Conservation (phyloP, 1,140 invertebrate genomes). For the Metopolophium dirhodum region DNA sequence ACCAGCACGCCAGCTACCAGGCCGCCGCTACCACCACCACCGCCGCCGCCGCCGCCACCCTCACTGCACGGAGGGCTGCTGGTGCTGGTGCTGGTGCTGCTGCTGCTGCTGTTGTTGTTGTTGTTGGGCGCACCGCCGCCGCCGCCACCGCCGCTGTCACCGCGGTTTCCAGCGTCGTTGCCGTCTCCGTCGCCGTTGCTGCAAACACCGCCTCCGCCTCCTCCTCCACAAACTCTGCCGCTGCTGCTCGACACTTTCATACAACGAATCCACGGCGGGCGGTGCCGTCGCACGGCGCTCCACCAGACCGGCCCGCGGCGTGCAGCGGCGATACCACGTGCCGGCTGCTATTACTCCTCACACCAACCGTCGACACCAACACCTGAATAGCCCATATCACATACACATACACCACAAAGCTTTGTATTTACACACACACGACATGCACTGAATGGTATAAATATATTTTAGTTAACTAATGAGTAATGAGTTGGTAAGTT, state of each 20-base stretch:
- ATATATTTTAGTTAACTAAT: neutral
- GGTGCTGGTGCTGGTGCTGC: constrained; percentile 67
- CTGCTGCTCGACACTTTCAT: constrained; percentile 60
- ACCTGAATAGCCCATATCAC: constrained; percentile 53
- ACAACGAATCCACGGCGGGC: constrained; percentile 57
- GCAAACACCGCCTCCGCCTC: constrained; percentile 65
- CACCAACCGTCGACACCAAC: constrained; percentile 52
- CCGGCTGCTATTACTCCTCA: constrained; percentile 47
- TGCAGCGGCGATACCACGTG: constrained; percentile 57
- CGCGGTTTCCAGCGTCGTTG: constrained; percentile 66
- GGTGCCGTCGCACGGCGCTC: constrained; percentile 56
- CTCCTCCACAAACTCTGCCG: constrained; percentile 59
- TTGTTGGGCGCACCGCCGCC: constrained; percentile 71
- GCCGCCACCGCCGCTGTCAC: constrained; percentile 82
- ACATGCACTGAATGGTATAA: constrained; percentile 9
- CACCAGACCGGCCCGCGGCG: constrained; percentile 56
- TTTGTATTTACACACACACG: constrained; percentile 4
- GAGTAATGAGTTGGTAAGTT: neutral
- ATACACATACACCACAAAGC: constrained; percentile 39
- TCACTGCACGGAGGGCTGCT: constrained; percentile 62
- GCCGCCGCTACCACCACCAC: constrained; percentile 70
- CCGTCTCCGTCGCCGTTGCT: constrained; percentile 61
- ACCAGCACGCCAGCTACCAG: constrained; percentile 57
- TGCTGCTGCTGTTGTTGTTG: constrained; percentile 69
- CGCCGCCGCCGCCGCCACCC: constrained; percentile 91